phyloP scores from a whole-genome alignment of 2,888 invertebrate genomes.

The Dasysyrphus albostriatus region DNA sequence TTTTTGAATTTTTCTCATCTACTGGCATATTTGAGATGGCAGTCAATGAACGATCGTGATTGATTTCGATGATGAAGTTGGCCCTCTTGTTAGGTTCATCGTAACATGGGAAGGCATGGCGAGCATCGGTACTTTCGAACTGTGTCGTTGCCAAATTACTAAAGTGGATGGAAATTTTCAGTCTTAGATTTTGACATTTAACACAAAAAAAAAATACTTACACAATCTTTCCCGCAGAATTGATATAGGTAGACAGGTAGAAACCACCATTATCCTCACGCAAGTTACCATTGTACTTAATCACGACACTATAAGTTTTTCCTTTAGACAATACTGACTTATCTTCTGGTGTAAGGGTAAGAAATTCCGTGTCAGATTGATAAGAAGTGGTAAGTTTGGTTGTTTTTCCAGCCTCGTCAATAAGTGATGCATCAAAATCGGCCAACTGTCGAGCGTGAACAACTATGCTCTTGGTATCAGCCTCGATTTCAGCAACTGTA shows the following conservation, averaged over 20 bases:
- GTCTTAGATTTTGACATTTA: background rate
- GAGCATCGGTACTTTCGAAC: conserved; percentile 87
- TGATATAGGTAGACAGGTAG: conserved; percentile 85
- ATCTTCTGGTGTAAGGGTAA: conserved; percentile 51
- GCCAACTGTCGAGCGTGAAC: conserved; percentile 61
- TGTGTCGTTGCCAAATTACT: conserved; percentile 86
- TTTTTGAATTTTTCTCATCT: background rate
- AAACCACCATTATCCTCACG: conserved; percentile 87
- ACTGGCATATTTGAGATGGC: conserved; percentile 79
- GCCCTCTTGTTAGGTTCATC: conserved; percentile 89
- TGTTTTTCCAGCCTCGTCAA: background rate
- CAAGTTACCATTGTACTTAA: conserved; percentile 85
- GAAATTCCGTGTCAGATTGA: conserved; percentile 21
- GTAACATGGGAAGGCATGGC: conserved; percentile 89
- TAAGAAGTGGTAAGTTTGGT: conserved; percentile 5
- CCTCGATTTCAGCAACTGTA: conserved; percentile 81
- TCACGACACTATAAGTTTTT: conserved; percentile 83
- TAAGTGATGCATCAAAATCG: conserved; percentile 11
- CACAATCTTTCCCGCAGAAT: conserved; percentile 69
- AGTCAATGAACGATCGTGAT: conserved; percentile 82
- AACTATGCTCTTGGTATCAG: conserved; percentile 83
- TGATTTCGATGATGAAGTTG: conserved; percentile 86
- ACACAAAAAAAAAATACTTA: conserved; percentile 51
- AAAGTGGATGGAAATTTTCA: background rate
- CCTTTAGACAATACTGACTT: conserved; percentile 41